Evolutionary conservation across 1,140 invertebrate species (phyloP), one percentile per base, ranked within the genome.

Genomic region (Zaprionus lachaisei): DNA sequence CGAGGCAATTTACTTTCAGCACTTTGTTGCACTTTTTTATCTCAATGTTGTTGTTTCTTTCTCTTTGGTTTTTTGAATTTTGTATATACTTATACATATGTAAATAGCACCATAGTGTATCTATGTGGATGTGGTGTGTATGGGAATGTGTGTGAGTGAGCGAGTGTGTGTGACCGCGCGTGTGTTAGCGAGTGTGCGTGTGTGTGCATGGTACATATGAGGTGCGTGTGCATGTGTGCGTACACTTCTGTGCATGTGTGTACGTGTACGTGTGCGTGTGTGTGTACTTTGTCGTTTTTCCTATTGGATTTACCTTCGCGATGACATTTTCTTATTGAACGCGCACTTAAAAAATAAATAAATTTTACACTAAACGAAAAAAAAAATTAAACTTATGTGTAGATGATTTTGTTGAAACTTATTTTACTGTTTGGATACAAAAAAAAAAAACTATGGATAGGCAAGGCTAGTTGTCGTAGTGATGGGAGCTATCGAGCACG

Each of bases 331-430:
- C 81, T 89, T 90, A 81, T 89, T 90, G 73, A 84, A 81, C 77
- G 79, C 84, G 82, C 84, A 90, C 84, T 89, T 89, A 89, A 84
- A 89, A 81, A 87, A 89, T 84, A 89, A 89, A 89, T 90, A 81
- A 90, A 72, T 72, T 68, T 79, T 70, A 90, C 84, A 89, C 84
- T 81, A 73, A 89, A 86, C 84, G 83, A 78, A 86, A 86, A 81
- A 89, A 86, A 89, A 90, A 89, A 90, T 81, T 65, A 75, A 84
- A 84, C 79, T 81, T 81, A 90, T 90, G 69, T 71, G 81, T 90
- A 79, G 73, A 89, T 90, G 84, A 62, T 89, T 80, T 77, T 84
- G 78, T 77, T 83, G 77, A 81, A 83, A 83, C 82, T 85, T 81
- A 85, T 80, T 85, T 84, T 79, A 81, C 82, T 75, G 82, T 84